These are phyloP conservation scores for Brotula barbata DNA, from an alignment of 2,797 vertebrate species.

Conservation along the genomic window DNA sequence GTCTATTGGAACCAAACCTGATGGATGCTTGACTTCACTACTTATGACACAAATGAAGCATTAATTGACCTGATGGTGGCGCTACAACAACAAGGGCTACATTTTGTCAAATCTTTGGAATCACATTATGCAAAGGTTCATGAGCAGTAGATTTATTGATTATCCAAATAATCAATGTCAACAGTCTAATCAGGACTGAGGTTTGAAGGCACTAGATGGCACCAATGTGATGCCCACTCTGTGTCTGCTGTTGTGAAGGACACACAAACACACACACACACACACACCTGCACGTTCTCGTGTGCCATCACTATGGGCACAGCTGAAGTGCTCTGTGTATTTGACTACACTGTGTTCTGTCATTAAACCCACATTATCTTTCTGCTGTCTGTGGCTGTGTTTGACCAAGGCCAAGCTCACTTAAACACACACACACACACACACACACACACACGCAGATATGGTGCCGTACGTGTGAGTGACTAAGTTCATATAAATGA, in stretches of 20 bases:
- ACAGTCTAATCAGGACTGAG: constrained; percentile 14
- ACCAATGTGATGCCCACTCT: constrained; percentile 54
- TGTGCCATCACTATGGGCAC: constrained; percentile 33
- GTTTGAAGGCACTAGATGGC: constrained; percentile 73
- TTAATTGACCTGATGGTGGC: too few relatives aligned
- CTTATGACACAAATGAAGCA: too few relatives aligned
- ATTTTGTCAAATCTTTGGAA: too few relatives aligned
- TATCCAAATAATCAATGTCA: too few relatives aligned
- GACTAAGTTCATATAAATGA: constrained; percentile 23
- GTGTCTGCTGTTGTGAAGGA: background rate
- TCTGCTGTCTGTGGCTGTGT: constrained; percentile 42
- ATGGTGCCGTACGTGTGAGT: constrained; percentile 2
- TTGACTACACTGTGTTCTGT: constrained; percentile 29
- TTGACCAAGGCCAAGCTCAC: constrained; percentile 53
- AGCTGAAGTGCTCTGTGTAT: constrained; percentile 32
- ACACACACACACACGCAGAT: background rate
- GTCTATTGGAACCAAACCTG: too few relatives aligned
- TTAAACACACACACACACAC: constrained; percentile 6
- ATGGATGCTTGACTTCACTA: too few relatives aligned
- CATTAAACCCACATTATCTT: constrained; percentile 62
- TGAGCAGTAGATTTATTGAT: too few relatives aligned
- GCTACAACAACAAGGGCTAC: too few relatives aligned
- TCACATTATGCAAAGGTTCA: too few relatives aligned
- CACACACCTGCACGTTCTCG: background rate
- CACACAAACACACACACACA: constrained; percentile 1